These are phyloP conservation scores for Drosophila gunungcola DNA, from an alignment of 1,140 invertebrate species.

Conservation along the genomic window DNA sequence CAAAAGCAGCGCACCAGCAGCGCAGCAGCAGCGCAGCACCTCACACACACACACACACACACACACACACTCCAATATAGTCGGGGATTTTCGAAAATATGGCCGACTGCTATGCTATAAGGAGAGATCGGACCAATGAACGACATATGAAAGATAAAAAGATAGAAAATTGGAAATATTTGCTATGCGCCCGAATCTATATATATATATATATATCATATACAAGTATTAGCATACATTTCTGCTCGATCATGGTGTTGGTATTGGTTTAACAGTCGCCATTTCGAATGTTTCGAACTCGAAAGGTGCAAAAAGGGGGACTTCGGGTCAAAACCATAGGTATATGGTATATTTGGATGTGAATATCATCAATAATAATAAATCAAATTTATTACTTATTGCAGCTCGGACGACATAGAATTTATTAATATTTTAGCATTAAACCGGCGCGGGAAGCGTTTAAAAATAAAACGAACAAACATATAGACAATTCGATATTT, in stretches of 20 bases:
- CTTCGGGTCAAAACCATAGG: constrained; percentile 49
- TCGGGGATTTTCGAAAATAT: constrained; percentile 66
- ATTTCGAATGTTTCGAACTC: constrained; percentile 74
- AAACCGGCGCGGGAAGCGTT: constrained; percentile 59
- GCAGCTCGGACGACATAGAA: constrained; percentile 68
- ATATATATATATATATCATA: constrained; percentile 22
- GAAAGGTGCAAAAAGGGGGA: constrained; percentile 69
- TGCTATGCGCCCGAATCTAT: constrained; percentile 47
- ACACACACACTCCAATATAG: constrained; percentile 35
- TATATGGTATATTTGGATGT: not conserved
- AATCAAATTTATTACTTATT: constrained; percentile 79
- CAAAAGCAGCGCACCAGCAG: constrained; percentile 55
- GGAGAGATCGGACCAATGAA: constrained; percentile 65
- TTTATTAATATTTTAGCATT: constrained; percentile 78
- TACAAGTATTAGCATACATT: constrained; percentile 32
- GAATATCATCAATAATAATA: too few species aligned
- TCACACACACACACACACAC: not conserved
- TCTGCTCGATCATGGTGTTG: constrained; percentile 27
- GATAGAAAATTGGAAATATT: constrained; percentile 81
- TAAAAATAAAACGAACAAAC: constrained; percentile 66
- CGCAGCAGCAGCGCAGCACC: constrained; percentile 30
- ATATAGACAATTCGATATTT: constrained; percentile 52
- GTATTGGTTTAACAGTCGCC: constrained; percentile 69
- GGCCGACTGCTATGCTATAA: constrained; percentile 57
- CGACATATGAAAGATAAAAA: constrained; percentile 75